Evolutionary conservation across 2,888 invertebrate genomes (phyloP).

Genomic region (Teinopalpus imperialis): DNA sequence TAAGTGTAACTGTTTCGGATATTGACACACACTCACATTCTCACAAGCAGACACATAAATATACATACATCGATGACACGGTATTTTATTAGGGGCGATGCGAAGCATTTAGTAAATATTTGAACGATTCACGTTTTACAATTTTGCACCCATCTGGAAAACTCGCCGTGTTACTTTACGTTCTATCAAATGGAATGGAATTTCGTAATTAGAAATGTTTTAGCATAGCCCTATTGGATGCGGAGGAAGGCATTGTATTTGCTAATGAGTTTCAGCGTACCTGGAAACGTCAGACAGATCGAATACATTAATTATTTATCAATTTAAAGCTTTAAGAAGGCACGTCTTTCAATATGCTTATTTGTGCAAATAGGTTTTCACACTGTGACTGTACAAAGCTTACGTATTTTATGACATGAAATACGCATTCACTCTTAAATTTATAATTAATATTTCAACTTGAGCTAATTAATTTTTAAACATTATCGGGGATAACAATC

Average conservation of each 20-base stretch:
- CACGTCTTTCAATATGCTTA: neutral
- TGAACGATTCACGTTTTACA: constrained; percentile 65
- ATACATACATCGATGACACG: constrained; percentile 37
- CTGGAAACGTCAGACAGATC: constrained; percentile 24
- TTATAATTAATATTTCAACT: no score
- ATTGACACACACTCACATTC: no score
- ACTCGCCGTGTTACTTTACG: constrained; percentile 43
- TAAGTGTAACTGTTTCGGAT: no score
- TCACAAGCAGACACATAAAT: constrained; percentile 14
- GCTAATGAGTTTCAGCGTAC: constrained; percentile 28
- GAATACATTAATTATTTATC: constrained; percentile 24
- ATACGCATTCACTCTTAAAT: no score
- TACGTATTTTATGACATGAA: no score
- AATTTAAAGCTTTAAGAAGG: constrained; percentile 15
- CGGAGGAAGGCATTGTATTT: constrained; percentile 28
- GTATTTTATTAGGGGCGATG: constrained; percentile 36
- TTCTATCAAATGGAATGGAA: constrained; percentile 51
- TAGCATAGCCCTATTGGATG: constrained; percentile 31
- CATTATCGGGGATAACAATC: no score
- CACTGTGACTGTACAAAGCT: no score
- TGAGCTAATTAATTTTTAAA: no score
- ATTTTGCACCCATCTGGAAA: constrained; percentile 58
- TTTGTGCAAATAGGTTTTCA: neutral
- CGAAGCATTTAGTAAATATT: constrained; percentile 62
- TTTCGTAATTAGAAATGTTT: constrained; percentile 55